Base-by-base conservation (phyloP, 2,113 vertebrate species). In the Lonchura striata region DNA sequence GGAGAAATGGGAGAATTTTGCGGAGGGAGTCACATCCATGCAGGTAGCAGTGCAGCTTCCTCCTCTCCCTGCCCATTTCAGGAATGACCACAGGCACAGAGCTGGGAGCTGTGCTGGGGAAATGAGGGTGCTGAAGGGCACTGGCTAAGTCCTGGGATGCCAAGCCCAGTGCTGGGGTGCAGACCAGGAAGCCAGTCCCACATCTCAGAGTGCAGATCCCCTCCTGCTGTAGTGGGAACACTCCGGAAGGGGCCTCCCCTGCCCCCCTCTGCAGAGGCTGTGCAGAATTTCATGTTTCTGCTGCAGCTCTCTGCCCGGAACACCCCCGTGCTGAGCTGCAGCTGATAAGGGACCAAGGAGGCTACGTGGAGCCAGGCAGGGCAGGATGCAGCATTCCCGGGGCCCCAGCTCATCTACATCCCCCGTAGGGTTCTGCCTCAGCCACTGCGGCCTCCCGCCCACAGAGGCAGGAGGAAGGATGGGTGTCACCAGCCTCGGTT, bases 311-410 rank as follows among this genome's bases (percentile, higher is more conserved):
- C 87, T 82, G 74, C 68, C 90, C 82, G 88, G 96, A 96, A 97
- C 96, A 95, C 82, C 94, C 96, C 95, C 50, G 4, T 41, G 42
- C 42, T 7, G 3, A 42, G 60, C 87, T 46, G n/a, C 75, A 88
- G 76, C 90, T 94, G 96, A 96, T 97, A 95, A 95, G 79, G 82
- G 47, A 86, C 88, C 9, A 22, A 77, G 72, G 47, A 93, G 90
- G 83, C 64, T 90, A 46, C 0, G 0, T 10, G 12, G 89, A 92
- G 77, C 50, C 64, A 76, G 74, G 37, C 82, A 69, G 59, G 52
- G 63, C 85, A 69, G 85, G 66, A 88, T 9, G 2, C 80, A 66
- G 80, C 9, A 13, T 28, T 95, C 63, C 50, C 5, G 0, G 47
- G 68, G 71, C 50, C 86, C 49, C 22, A 8, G 52, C 66, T 80